A percentile compares a stretch with the other conserved stretches of the same genome.
Conservation (phyloP, 1,140 invertebrate species). For the Sinonovacula constricta region DNA sequence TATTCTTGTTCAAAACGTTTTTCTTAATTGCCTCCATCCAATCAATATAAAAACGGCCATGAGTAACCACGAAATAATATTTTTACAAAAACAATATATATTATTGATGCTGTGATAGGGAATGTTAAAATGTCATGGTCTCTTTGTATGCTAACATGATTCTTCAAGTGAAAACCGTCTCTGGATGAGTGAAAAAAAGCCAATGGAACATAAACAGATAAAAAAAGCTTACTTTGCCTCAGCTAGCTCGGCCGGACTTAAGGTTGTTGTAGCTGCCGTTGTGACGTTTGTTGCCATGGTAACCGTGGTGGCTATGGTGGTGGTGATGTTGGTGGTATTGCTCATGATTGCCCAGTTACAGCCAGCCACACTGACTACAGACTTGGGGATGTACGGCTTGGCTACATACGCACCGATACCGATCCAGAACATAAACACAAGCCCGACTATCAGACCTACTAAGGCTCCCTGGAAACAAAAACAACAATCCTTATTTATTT, state of each 20-base stretch:
- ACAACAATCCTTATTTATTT: too few species aligned
- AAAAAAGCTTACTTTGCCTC: background rate
- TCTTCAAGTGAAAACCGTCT: too few species aligned
- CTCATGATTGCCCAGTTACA: constrained; percentile 72
- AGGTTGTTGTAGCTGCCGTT: constrained; percentile 2
- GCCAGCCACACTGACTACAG: constrained; percentile 79
- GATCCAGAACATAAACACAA: constrained; percentile 89
- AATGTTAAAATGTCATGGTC: too few species aligned
- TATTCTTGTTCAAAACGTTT: too few species aligned
- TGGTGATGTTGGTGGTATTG: constrained; percentile 37
- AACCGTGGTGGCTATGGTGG: constrained; percentile 12
- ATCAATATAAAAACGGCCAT: too few species aligned
- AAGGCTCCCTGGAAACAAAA: constrained; percentile 85
- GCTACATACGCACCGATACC: constrained; percentile 88
- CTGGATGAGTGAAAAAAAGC: too few species aligned
- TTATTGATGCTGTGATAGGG: too few species aligned
- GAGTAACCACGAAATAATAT: too few species aligned
- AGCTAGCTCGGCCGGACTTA: background rate
- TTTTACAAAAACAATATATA: too few species aligned
- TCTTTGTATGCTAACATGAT: too few species aligned
- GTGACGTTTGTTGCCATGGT: constrained; percentile 7
- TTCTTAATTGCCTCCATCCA: too few species aligned
- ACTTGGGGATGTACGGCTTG: constrained; percentile 71
- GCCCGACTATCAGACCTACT: constrained; percentile 85
- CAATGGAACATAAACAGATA: background rate